Base-by-base conservation (phyloP, 1,140 invertebrate species). In the Rhagoletis pomonella region DNA sequence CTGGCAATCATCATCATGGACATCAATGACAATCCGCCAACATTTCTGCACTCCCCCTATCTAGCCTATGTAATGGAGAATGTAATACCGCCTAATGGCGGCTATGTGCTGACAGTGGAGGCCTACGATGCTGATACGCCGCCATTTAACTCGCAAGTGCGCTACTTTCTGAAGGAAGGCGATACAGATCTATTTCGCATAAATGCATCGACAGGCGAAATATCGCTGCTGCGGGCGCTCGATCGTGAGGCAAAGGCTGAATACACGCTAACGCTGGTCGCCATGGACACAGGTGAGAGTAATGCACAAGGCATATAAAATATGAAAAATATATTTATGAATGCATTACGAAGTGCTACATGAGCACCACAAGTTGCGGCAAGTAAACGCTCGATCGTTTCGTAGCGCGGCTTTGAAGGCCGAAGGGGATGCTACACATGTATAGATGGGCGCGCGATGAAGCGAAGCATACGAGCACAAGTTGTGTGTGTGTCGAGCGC, bases 1-100 rank as follows among this genome's bases (percentile, higher is more conserved):
- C 93, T 96, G n/a, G 94, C 94, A 44, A 95, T 96, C 60, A 94
- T 91, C 19, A 90, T 99, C 4, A 95, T 96, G 44, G 98, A 99
- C 93, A 97, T 99, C 89, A 99, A 99, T 93, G 98, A 99, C 94
- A 98, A 98, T 91, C 95, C 97, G 7, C 98, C 98, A 1, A 96
- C 97, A 1, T 99, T 99, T 92, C 93, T 97, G 60, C 96, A 97
- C 93, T 98, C 97, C 0, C 97, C 97, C 0, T 99, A 99, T 92
- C 93, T 97, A 87, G 97, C 97, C 0, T 96, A 97, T 90, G 97
- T 99, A n/a, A 96, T 97, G 95, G 98, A 99, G 94, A 98, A 98
- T 91, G 95, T 96, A 87, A 95, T 97, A 55, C 96, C 96, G 39
- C 96, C 96, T 0, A 95, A 96, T 89, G 95, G 94, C 58, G 96